These are phyloP conservation scores for Argya squamiceps DNA, from an alignment of 2,797 vertebrate genomes.

Conservation along the genomic window DNA sequence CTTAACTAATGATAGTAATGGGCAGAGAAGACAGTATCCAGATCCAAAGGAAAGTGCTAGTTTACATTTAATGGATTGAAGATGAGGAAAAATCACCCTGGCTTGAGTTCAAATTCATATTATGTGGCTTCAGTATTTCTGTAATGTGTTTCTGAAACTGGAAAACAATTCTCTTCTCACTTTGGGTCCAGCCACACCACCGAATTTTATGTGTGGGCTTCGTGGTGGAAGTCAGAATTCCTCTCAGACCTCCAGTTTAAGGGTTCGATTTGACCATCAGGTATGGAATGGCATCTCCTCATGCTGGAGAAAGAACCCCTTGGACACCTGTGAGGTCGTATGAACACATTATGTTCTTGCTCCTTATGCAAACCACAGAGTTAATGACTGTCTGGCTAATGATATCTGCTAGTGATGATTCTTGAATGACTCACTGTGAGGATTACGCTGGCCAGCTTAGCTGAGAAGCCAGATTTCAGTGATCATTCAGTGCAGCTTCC, in stretches of 20 bases:
- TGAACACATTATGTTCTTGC: not conserved
- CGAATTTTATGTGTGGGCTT: not conserved
- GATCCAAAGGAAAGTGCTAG: not conserved
- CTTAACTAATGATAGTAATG: not conserved
- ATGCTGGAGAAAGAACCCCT: not conserved
- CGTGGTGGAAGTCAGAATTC: not conserved
- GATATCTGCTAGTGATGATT: not conserved
- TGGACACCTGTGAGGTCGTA: not conserved
- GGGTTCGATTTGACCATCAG: not conserved
- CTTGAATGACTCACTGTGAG: not conserved
- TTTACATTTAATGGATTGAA: not conserved
- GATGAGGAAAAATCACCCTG: not conserved
- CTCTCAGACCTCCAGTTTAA: not conserved
- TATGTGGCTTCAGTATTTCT: not conserved
- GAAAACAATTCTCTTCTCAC: not conserved
- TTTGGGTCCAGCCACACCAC: not conserved
- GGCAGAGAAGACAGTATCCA: not conserved
- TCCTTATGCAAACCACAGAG: not conserved
- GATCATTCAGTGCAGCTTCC: not conserved
- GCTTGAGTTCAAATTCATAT: not conserved
- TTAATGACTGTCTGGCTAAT: not conserved
- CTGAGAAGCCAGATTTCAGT: not conserved
- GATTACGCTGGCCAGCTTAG: not conserved
- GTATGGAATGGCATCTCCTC: not conserved
- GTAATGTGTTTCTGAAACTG: not conserved